Base-by-base conservation (phyloP, 2,888 invertebrate genomes). In the Neelides folsomi region DNA sequence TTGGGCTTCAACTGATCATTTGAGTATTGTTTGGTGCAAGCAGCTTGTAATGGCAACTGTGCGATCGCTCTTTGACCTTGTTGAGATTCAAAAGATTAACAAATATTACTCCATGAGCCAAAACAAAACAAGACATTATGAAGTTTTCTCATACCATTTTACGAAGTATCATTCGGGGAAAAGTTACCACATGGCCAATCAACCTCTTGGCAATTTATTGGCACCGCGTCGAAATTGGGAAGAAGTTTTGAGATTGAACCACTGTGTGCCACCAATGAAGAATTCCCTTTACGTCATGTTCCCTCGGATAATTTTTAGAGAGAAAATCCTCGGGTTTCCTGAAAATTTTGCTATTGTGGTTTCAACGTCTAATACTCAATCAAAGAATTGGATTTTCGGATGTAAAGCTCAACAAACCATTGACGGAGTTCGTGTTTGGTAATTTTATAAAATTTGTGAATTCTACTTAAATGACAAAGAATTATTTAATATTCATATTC, bases 1-100 rank as follows among this genome's bases (percentile, higher is more conserved):
- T 1, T 93, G 93, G 87, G 74, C 83, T 8, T 82, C 89, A 4
- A 81, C 86, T 1, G 92, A 94, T 70, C 95, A 95, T 69, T 77
- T 87, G 10, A 84, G 86, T 65, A 86, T 92, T 64, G 80, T 90
- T 3, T 95, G 94, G 94, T 93, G 88, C 70, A 86, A 89, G 66
- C 89, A 94, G 70, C 73, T 92, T 39, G 81, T 92, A 1, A 70
- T 89, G 67, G 78, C 80, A 0, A 75, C 89, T 51, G 83, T 83
- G 56, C 75, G 84, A 63, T 82, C 85, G 47, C 72, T 94, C 8
- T 93, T 90, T 71, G 85, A 86, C 63, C 78, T 81, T 41, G 78
- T 93, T 6, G 79, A 87, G 68, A 70, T 71, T 2, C 67, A 66
- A 41, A 75, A 73, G 1, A 56, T 63, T 8, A 57, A 49, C 35